Base-by-base conservation (phyloP, 2,113 vertebrate genomes). In the Amphiprion percula region DNA sequence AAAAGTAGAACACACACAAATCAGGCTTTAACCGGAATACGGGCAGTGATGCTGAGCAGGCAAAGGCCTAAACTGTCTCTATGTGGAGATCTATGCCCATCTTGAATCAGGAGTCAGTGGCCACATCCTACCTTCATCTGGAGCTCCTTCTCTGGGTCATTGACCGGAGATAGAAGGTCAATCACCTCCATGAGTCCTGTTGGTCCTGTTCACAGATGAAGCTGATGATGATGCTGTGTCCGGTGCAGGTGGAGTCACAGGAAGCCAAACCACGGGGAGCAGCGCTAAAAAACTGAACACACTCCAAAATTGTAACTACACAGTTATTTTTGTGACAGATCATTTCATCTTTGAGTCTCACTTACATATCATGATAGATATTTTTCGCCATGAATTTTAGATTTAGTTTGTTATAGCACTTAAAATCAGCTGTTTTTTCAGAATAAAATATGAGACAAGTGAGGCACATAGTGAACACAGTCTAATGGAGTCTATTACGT, bases 1-100 rank as follows among this genome's bases (percentile, higher is more conserved):
- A 0, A 80, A 17, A 90, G 47, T 24, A 95, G 75, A 67, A 92
- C 68, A 67, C 55, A 85, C 21, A 94, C 16, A 74, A 94, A 94
- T 52, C 75, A 74, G 21, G 61, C 19, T 90, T 94, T 88, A 1
- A 87, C 75, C 39, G 88, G 41, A 23, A 92, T 75, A 24, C 64
- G 81, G 41, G 90, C 60, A 24, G 83, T 17, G 33, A 92, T 84
- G 41, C 89, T 92, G 16, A 91, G 60, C 68, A 95, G 68, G 58
- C 93, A 92, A 28, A 94, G 83, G 10, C 86, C 19, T 53, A 93
- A 53, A 0, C 79, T 41, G 21, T 58, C 55, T 82, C 83, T 92
- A 68, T 50, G 41, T 87, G 86, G 47, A 95, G 82, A 73, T 91
- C 84, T 37, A 87, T 70, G 79, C 74, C 60, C 44, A 21, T 66